Evolutionary conservation across 2,113 vertebrate genomes (phyloP).

Genomic region (Heteronetta atricapilla): DNA sequence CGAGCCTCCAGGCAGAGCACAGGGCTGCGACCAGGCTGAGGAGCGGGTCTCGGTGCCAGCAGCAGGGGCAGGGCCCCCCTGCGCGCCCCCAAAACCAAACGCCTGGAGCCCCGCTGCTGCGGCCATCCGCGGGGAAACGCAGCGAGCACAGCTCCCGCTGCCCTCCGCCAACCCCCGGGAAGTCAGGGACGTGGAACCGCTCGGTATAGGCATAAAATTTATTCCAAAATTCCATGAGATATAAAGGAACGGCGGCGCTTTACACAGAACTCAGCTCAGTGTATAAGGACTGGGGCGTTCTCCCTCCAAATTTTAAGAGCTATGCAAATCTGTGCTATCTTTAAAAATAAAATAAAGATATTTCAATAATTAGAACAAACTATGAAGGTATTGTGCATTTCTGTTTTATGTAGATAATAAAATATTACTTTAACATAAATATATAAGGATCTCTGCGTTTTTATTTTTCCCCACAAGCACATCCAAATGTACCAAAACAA

Average conservation of each 20-base stretch:
- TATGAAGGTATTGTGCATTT: constrained; percentile 96
- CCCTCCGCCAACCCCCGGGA: constrained; percentile 10
- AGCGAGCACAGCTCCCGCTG: constrained; percentile 17
- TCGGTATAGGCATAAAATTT: constrained; percentile 73
- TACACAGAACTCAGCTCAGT: constrained; percentile 70
- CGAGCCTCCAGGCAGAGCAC: neutral
- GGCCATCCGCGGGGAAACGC: constrained; percentile 13
- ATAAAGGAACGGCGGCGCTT: constrained; percentile 73
- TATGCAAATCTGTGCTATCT: constrained; percentile 72
- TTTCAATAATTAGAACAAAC: constrained; percentile 95
- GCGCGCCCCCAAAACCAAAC: neutral
- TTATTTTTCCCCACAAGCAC: constrained; percentile 93
- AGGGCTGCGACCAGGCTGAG: neutral
- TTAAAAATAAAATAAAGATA: constrained; percentile 82
- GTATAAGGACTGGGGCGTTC: constrained; percentile 50
- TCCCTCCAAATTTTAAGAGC: constrained; percentile 55
- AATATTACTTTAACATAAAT: constrained; percentile 94
- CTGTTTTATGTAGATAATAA: constrained; percentile 95
- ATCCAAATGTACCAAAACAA: constrained; percentile 93
- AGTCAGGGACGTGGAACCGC: constrained; percentile 70
- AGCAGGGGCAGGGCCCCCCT: neutral
- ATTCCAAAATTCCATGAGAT: constrained; percentile 77
- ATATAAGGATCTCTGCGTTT: constrained; percentile 91
- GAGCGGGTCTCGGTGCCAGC: neutral
- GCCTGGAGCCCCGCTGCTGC: constrained; percentile 19